Conservation (phyloP, 2,888 invertebrate genomes). For the Agrochola lychnidis region DNA sequence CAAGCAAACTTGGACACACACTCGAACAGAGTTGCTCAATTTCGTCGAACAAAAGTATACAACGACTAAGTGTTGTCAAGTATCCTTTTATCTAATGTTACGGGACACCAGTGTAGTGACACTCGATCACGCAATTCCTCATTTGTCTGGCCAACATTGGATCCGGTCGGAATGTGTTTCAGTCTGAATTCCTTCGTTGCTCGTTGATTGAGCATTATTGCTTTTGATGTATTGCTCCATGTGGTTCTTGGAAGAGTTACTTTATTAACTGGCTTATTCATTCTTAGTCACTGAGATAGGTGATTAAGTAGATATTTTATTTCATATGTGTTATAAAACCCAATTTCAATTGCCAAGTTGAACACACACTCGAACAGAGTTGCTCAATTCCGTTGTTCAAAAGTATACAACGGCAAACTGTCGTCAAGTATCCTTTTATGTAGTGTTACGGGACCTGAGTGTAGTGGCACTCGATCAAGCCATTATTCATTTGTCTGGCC, state of each 20-base stretch:
- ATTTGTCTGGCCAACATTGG: constrained; percentile 50
- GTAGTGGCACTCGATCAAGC: constrained; percentile 54
- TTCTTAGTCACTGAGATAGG: no score
- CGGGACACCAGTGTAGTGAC: constrained; percentile 30
- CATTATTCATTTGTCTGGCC: constrained; percentile 50
- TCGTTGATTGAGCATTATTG: constrained; percentile 39
- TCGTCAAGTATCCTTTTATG: background rate
- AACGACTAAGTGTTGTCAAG: background rate
- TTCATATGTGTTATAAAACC: no score
- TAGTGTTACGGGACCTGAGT: constrained; percentile 23
- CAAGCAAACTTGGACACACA: background rate
- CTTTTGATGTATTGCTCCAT: constrained; percentile 30
- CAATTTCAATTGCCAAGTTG: no score
- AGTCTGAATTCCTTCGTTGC: constrained; percentile 25
- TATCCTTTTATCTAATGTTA: constrained; percentile 11
- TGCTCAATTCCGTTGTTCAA: no score
- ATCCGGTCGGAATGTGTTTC: constrained; percentile 46
- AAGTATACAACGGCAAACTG: no score
- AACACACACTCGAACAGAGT: no score
- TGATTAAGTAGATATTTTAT: no score
- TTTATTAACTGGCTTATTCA: no score
- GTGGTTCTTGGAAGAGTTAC: background rate
- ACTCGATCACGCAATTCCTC: constrained; percentile 56
- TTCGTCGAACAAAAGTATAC: constrained; percentile 17
- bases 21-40: constrained; percentile 34